Percentiles rank a stretch among this genome's conserved stretches.
Evolutionary conservation across 2,888 invertebrate species (phyloP).

Genomic region (Drosophila percnosoma): DNA sequence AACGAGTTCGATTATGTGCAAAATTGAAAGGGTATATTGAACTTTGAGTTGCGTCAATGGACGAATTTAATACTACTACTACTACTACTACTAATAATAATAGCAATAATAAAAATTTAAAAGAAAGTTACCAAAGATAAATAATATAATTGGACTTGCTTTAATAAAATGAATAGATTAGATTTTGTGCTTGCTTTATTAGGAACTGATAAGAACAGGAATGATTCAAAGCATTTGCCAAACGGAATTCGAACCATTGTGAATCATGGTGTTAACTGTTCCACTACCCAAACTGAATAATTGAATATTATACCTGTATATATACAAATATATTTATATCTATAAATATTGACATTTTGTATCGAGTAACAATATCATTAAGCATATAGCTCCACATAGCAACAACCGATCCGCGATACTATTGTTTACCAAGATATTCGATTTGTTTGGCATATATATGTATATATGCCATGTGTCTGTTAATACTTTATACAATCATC

Average conservation of each 20-base stretch:
- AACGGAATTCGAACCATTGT: not conserved
- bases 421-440: not conserved
- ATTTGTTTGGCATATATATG: not conserved
- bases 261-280: not conserved
- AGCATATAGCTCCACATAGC: not conserved
- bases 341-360: not conserved
- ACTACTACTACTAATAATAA: no score
- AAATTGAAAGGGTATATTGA: not conserved
- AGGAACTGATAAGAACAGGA: not conserved
- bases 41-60: not conserved
- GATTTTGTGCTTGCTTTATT: not conserved
- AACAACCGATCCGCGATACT: not conserved
- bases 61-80: not conserved
- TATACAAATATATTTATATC: not conserved
- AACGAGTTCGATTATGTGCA: constrained; percentile 5
- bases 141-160: not conserved
- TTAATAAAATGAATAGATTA: not conserved
- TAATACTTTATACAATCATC: not conserved
- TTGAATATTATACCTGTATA: not conserved
- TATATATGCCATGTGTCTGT: no score
- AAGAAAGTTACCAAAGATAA: not conserved
- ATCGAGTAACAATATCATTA: not conserved
- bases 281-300: not conserved
- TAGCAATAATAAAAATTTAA: no score
- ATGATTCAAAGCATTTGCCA: not conserved